Conservation (phyloP, 2,797 vertebrate genomes). For the Eremophila alpestris region DNA sequence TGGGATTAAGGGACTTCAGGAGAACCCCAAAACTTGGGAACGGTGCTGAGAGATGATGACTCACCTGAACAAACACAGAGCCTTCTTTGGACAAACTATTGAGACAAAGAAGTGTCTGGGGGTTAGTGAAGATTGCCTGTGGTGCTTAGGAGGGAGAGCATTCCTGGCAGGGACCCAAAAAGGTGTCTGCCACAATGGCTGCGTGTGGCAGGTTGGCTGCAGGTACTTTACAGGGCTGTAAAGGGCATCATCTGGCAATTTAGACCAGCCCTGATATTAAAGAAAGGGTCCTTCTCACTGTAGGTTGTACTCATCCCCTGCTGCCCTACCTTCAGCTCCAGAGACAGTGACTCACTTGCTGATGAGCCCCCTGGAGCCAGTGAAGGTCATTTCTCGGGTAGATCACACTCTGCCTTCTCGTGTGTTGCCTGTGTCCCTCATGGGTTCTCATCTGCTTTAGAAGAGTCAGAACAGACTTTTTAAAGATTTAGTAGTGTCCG, state of each 20-base stretch:
- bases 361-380: not conserved
- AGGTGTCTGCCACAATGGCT: not conserved
- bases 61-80: not conserved
- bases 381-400: not conserved
- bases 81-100: not conserved
- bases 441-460: not conserved
- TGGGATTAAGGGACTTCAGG: not conserved
- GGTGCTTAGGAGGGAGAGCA: not conserved
- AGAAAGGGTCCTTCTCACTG: not conserved
- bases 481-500: not conserved
- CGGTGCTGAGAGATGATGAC: rapidly evolving
- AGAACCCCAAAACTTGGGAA: not conserved
- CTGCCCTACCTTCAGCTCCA: not conserved
- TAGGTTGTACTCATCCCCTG: not conserved
- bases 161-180: rapidly evolving
- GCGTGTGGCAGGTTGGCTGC: rapidly evolving
- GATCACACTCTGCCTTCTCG: rapidly evolving
- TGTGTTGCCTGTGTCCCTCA: not conserved
- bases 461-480: not conserved
- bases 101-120: not conserved
- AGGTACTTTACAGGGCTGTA: not conserved
- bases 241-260: not conserved
- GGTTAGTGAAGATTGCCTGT: not conserved
- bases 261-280: not conserved
- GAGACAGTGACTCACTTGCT: not conserved